Evolutionary conservation across 1,140 invertebrate genomes (phyloP), one percentile per base, ranked within the genome.

Genomic region (Neodiprion virginianus): DNA sequence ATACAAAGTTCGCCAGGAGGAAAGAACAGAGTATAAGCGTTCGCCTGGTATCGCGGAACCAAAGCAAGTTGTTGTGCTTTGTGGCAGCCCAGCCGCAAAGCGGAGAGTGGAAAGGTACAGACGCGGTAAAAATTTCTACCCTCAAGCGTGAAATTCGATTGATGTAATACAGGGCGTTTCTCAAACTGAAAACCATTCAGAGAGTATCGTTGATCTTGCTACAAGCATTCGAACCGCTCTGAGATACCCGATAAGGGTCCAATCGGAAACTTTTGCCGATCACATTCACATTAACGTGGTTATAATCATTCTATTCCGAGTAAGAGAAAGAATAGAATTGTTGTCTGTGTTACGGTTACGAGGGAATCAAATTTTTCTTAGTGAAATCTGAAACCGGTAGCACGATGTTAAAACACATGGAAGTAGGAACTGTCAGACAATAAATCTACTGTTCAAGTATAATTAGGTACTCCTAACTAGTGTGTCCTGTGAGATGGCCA

Each of bases 141-240:
- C 53, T 14, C 11, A 61, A 61, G n/a, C 53, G 11, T 61, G 11
- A 61, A 61, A 61, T 61, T 17, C 53, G 53, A 61, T 61, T 61
- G 53, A 61, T 61, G 53, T 61, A 61, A 4, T 61, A 61, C 53
- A 61, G 53, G n/a, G 53, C 53, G 53, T 61, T 61, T 61, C 53
- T 17, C 11, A 61, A 61, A 61, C 11, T 17, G 53, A 17, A 7
- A 17, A 61, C 11, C n/a, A 61, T 5, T 40, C 2, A 40, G 5
- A 21, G 17, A 21, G 17, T 1, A 21, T 21, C 17, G 17, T 21
- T 21, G 17, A 21, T 21, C 17, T 21, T 21, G 17, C 17, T 21
- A 21, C 17, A 21, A 21, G 17, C 17, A 21, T 21, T 21, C 28
- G 28, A 40, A 40, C 28, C 28, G 2, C 28, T 2, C 1, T 40